phyloP scores from a whole-genome alignment of 1,140 invertebrate genomes.

The Cardiocondyla obscurior region DNA sequence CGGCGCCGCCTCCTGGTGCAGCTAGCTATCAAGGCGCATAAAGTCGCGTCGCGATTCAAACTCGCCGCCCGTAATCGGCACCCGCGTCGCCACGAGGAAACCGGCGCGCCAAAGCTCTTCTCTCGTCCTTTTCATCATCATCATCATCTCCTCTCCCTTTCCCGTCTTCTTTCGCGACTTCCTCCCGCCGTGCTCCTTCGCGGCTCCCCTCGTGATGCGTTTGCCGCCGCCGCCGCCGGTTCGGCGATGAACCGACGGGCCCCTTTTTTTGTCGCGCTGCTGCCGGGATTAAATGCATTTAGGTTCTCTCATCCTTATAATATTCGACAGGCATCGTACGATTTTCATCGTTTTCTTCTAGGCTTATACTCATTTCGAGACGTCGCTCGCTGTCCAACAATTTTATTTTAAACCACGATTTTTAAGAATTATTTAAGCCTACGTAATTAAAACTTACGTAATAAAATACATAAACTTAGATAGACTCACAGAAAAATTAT shows the following conservation, averaged over 20 bases:
- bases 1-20: slow-evolving; percentile 80
- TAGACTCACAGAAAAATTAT: background rate
- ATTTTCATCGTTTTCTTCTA: background rate
- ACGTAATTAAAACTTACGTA: too few species aligned
- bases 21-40: slow-evolving; percentile 63
- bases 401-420: background rate
- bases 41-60: slow-evolving; percentile 59
- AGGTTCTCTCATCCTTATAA: slow-evolving; percentile 32
- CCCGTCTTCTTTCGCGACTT: background rate
- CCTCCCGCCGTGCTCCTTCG: background rate
- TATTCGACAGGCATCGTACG: slow-evolving; percentile 10
- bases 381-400: background rate
- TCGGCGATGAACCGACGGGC: slow-evolving; percentile 37
- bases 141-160: background rate
- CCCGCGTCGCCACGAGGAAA: slow-evolving; percentile 35
- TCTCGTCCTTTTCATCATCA: background rate
- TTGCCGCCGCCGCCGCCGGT: slow-evolving; percentile 8
- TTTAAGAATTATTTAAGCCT: background rate
- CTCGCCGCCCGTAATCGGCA: slow-evolving; percentile 43
- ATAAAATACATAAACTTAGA: too few species aligned
- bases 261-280: slow-evolving; percentile 31
- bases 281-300: slow-evolving; percentile 48
- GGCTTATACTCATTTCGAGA: background rate
- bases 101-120: background rate
- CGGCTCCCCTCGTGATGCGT: background rate